Percentiles rank a stretch among this genome's conserved stretches.
Conservation (phyloP, 2,888 invertebrate genomes). For the Hoplodrina ambigua region DNA sequence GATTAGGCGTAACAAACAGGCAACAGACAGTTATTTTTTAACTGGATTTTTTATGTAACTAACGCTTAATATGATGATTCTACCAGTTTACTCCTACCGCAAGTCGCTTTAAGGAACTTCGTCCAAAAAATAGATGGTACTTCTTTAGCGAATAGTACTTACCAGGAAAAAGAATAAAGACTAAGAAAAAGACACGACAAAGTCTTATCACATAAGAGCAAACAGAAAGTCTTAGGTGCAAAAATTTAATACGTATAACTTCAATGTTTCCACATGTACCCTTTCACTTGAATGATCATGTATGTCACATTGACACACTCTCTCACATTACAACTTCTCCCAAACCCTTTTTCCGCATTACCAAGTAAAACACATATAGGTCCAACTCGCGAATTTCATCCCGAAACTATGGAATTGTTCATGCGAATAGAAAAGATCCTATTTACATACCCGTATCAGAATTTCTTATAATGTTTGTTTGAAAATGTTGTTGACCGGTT, state of each 20-base stretch:
- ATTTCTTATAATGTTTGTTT: slow-evolving; percentile 21
- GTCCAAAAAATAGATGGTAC: too few relatives aligned
- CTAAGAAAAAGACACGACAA: too few relatives aligned
- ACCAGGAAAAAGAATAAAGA: too few relatives aligned
- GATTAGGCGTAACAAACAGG: too few relatives aligned
- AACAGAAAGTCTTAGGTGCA: not conserved
- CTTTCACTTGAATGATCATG: slow-evolving; percentile 32
- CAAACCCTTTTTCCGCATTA: slow-evolving; percentile 42
- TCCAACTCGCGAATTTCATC: slow-evolving; percentile 18
- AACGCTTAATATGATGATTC: too few relatives aligned
- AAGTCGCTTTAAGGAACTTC: too few relatives aligned
- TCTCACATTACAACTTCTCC: slow-evolving; percentile 4
- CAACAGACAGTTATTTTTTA: too few relatives aligned
- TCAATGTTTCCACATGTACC: not conserved
- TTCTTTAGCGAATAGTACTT: too few relatives aligned
- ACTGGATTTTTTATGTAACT: too few relatives aligned
- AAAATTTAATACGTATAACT: not conserved
- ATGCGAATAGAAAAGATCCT: slow-evolving; percentile 17
- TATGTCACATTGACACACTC: slow-evolving; percentile 18
- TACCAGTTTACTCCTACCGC: too few relatives aligned
- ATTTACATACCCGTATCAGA: slow-evolving; percentile 34
- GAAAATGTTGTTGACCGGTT: slow-evolving; percentile 1
- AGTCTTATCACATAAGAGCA: too few relatives aligned
- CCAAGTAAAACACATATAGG: slow-evolving; percentile 29
- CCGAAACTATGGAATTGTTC: slow-evolving; percentile 44